Conservation (phyloP, 2,113 vertebrate genomes). For the Paradoxurus hermaphroditus region DNA sequence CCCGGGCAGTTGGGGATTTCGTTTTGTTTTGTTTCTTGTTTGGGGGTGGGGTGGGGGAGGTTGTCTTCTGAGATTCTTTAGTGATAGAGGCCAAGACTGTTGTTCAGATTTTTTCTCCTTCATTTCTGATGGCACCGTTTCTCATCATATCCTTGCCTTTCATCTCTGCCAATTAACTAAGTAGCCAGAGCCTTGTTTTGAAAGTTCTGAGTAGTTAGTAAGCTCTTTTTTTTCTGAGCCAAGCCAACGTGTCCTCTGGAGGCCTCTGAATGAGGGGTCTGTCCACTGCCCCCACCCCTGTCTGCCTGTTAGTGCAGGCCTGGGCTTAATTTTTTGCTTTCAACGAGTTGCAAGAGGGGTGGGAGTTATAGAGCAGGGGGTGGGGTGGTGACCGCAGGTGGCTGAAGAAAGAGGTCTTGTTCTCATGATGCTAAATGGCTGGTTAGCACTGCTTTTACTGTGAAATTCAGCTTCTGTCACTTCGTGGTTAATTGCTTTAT, state of each 20-base stretch:
- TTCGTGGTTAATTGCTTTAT: slow-evolving; percentile 57
- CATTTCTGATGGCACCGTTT: slow-evolving; percentile 70
- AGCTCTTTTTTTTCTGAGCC: slow-evolving; percentile 54
- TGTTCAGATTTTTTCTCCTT: slow-evolving; percentile 68
- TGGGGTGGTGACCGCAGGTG: slow-evolving; percentile 71
- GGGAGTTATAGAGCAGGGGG: slow-evolving; percentile 54
- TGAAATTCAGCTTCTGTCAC: slow-evolving; percentile 74
- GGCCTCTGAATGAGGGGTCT: slow-evolving; percentile 49
- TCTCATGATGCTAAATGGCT: slow-evolving; percentile 65
- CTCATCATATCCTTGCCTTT: slow-evolving; percentile 77
- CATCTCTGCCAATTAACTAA: slow-evolving; percentile 83
- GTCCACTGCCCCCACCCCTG: slow-evolving; percentile 61
- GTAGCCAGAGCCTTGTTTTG: slow-evolving; percentile 70
- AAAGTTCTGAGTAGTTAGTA: slow-evolving; percentile 70
- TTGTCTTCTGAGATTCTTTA: slow-evolving; percentile 67
- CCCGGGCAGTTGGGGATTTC: background rate
- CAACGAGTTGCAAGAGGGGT: slow-evolving; percentile 35
- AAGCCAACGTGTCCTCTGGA: slow-evolving; percentile 62
- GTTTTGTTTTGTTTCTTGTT: background rate
- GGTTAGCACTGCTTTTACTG: slow-evolving; percentile 73
- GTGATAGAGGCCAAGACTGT: slow-evolving; percentile 49
- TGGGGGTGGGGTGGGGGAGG: no score
- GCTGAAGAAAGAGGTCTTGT: slow-evolving; percentile 79
- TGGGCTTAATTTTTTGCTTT: slow-evolving; percentile 71
- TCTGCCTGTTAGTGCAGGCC: slow-evolving; percentile 35